Evolutionary conservation across 2,113 vertebrate genomes (phyloP).

Genomic region (Platysternon megacephalum): DNA sequence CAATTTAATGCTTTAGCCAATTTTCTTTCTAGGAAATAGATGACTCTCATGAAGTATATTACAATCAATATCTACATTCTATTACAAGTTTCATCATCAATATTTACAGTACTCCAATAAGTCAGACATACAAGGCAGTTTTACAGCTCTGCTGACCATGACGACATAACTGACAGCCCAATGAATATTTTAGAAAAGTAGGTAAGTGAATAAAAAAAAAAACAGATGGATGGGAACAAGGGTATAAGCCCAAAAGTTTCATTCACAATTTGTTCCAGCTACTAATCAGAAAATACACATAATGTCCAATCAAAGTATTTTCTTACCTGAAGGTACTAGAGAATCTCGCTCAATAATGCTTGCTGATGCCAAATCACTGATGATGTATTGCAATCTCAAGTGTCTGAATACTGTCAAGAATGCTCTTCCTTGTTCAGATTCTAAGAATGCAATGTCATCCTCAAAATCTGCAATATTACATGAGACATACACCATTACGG

Average conservation of each 20-base stretch:
- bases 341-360: constrained; percentile 92
- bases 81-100: neutral
- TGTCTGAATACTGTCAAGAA: constrained; percentile 88
- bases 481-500: fast-evolving
- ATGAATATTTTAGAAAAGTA: neutral
- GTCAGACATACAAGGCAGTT: neutral
- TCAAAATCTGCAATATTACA: constrained; percentile 78
- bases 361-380: constrained; percentile 94
- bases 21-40: neutral
- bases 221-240: neutral
- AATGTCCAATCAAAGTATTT: fast-evolving
- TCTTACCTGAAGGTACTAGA: constrained; percentile 89
- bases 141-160: neutral
- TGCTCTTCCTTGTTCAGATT: constrained; percentile 84
- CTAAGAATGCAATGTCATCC: constrained; percentile 85
- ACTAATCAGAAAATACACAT: neutral
- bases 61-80: neutral
- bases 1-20: neutral
- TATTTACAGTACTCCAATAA: neutral
- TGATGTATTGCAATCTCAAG: constrained; percentile 93
- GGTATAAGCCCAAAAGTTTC: neutral
- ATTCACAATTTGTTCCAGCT: neutral
- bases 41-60: neutral
- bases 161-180: neutral
- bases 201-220: fast-evolving